Percentiles rank a stretch among this genome's conserved stretches.
These are phyloP conservation scores for Gopherus flavomarginatus DNA, from an alignment of 2,113 vertebrate species.

Conservation along the genomic window DNA sequence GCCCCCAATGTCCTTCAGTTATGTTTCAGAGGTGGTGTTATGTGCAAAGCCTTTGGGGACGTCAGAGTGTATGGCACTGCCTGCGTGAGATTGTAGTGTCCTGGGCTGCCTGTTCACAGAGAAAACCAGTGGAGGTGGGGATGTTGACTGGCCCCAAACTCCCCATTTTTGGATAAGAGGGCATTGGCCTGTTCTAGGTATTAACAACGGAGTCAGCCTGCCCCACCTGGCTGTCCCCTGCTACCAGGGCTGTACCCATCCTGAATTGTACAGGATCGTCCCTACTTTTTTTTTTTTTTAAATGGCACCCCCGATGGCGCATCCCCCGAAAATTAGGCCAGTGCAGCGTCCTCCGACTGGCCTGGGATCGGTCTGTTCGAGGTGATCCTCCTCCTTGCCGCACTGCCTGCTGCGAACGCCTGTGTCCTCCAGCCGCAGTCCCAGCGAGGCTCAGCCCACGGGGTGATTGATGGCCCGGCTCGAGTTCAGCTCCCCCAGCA, in stretches of 20 bases:
- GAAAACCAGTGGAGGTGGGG: background rate
- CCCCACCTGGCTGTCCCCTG: too few species aligned
- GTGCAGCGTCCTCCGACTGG: too few species aligned
- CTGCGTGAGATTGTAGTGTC: background rate
- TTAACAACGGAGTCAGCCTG: background rate
- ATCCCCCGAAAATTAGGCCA: too few species aligned
- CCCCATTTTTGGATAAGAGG: background rate
- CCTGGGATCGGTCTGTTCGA: too few species aligned
- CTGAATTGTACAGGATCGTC: background rate
- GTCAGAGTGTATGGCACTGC: background rate
- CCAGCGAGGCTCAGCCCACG: accelerated
- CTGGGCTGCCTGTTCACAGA: background rate
- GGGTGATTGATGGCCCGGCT: background rate
- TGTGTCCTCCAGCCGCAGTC: background rate
- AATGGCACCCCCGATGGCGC: too few species aligned
- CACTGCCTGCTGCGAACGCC: accelerated
- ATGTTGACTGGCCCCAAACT: background rate
- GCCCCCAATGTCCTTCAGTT: background rate
- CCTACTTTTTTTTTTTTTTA: background rate
- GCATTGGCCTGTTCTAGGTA: background rate
- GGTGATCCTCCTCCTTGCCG: too few species aligned
- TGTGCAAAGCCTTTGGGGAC: background rate
- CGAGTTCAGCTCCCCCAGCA: background rate
- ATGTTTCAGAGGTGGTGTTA: background rate
- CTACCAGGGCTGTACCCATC: background rate